These are phyloP conservation scores for Plagodis pulveraria DNA, from an alignment of 2,888 invertebrate species.

Conservation along the genomic window DNA sequence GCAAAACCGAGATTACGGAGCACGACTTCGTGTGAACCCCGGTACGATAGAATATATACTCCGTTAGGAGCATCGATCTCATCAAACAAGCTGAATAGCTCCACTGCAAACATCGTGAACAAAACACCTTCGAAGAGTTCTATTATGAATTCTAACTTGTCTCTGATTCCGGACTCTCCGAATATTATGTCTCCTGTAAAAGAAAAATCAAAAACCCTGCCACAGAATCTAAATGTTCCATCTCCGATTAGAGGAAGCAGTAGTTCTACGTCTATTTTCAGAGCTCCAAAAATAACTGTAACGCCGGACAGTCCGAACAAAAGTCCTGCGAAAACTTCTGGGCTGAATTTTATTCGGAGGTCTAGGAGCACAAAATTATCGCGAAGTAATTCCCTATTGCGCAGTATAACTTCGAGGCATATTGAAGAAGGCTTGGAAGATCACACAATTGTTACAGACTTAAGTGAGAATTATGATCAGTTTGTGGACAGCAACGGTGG, in stretches of 20 bases:
- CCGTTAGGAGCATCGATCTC: conserved; percentile 72
- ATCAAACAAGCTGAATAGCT: conserved; percentile 70
- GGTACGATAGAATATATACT: conserved; percentile 77
- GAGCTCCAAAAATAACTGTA: conserved; percentile 72
- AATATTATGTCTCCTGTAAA: conserved; percentile 72
- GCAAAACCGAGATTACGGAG: conserved; percentile 71
- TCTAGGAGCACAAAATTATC: conserved; percentile 90
- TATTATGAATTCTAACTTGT: conserved; percentile 75
- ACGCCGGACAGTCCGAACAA: conserved; percentile 81
- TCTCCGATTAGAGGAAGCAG: conserved; percentile 78
- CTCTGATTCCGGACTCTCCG: conserved; percentile 76
- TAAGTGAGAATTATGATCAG: conserved; percentile 73
- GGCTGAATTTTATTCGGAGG: conserved; percentile 87
- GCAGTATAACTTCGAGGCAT: conserved; percentile 82
- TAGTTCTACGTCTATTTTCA: conserved; percentile 77
- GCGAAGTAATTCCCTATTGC: conserved; percentile 86
- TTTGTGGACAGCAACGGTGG: conserved; percentile 73
- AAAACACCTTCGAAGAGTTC: conserved; percentile 63
- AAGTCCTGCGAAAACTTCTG: conserved; percentile 80
- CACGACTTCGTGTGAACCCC: conserved; percentile 76
- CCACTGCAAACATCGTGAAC: conserved; percentile 64
- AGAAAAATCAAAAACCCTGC: conserved; percentile 86
- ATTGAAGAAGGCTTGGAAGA: conserved; percentile 78
- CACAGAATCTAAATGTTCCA: conserved; percentile 82
- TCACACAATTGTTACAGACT: conserved; percentile 66